Base-by-base conservation (phyloP, 1,140 invertebrate species). In the Charaxes varanes region DNA sequence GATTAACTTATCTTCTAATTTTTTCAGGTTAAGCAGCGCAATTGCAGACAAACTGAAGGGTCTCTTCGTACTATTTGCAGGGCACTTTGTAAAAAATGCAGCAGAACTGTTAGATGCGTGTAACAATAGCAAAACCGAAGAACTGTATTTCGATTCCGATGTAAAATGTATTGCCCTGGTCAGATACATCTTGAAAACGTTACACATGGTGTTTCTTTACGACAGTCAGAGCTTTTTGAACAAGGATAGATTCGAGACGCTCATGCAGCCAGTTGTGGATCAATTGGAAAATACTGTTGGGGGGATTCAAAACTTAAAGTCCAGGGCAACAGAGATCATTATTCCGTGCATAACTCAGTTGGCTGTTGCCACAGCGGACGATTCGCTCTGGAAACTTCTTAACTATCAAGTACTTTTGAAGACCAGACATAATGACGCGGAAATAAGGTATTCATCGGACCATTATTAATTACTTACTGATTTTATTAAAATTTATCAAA, bases 361-460 rank as follows among this genome's bases (percentile, higher is more conserved):
- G 50, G 91, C 92, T 6, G 88, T 91, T n/a, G 91, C 93, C 0
- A 88, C 89, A 7, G 89, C 88, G 4, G 95, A 97, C 61, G 95
- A 97, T 67, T 88, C 91, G 0, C 65, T 95, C 2, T 97, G 95
- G 90, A 96, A 96, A 67, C 88, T 92, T 53, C 79, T 97, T 2
- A 94, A 96, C 64, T 94, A 96, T 76, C 93, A 97, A 77, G 90
- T 96, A 33, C 79, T 97, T 8, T 82, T 97, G 24, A 97, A 97
- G 81, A 94, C 94, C 0, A 88, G 93, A 49, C 90, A 94, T 59
- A 86, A 88, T 52, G 88, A 90, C 33, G 84, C 91, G 1, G 85
- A 87, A 46, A 87, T 90, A 32, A 84, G 87, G 70, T 85, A 53
- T 44, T 41, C 4, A 22, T 23, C 21, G 10, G 7, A 23, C 21